A percentile compares a stretch with the other conserved stretches of the same genome.
phyloP scores from a whole-genome alignment of 2,888 invertebrate genomes.

The Pseudococcus viburni region DNA sequence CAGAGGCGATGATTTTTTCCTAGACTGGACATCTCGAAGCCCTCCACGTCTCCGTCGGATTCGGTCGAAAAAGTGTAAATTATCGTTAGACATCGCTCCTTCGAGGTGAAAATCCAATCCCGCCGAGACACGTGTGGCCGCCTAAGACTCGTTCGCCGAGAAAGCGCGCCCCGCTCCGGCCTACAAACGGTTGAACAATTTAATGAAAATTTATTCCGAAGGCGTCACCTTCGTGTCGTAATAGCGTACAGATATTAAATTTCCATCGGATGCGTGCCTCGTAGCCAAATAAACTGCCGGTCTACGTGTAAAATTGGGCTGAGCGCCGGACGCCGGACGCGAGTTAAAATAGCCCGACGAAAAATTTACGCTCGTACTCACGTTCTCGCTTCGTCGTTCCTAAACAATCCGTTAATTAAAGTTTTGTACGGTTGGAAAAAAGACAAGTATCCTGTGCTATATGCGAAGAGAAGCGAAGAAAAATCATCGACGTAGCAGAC shows the following conservation, averaged over 20 bases:
- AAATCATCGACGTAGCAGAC: not conserved
- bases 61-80: too few species aligned
- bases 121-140: not conserved
- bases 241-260: not conserved
- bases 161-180: not conserved
- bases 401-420: conserved; percentile 27
- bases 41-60: too few species aligned
- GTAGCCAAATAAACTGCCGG: conserved; percentile 17
- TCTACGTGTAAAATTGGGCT: conserved; percentile 6
- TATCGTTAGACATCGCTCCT: not conserved
- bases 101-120: not conserved
- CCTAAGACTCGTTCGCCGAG: not conserved
- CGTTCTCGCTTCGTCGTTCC: not conserved
- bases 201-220: conserved; percentile 37
- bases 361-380: not conserved
- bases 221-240: conserved; percentile 28
- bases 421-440: not conserved
- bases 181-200: not conserved
- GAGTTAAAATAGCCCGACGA: not conserved
- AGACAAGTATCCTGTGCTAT: not conserved
- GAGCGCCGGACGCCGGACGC: not conserved
- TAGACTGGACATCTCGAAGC: too few species aligned
- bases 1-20: too few species aligned
- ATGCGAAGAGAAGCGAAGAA: not conserved
- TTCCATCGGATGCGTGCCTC: not conserved